Percentiles rank a stretch among this genome's conserved stretches.
These are phyloP conservation scores for Odobenus rosmarus DNA, from an alignment of 2,113 vertebrate genomes.

Conservation along the genomic window DNA sequence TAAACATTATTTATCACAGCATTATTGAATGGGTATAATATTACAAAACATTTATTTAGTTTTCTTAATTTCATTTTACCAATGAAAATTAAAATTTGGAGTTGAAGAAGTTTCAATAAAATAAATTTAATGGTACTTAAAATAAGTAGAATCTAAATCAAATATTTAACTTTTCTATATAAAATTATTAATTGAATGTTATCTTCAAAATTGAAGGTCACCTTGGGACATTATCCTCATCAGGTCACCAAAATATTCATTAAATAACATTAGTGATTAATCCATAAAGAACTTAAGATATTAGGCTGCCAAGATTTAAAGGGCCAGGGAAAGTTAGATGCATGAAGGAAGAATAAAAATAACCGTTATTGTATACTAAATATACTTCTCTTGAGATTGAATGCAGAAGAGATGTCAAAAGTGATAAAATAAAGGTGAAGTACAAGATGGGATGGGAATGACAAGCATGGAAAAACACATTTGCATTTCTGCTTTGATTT, in stretches of 20 bases:
- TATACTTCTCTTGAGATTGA: not conserved
- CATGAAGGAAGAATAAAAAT: not conserved
- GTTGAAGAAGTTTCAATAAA: not conserved
- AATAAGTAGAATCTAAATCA: not conserved
- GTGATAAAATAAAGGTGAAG: not conserved
- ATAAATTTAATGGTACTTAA: not conserved
- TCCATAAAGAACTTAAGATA: not conserved
- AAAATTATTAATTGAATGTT: not conserved
- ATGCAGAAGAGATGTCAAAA: not conserved
- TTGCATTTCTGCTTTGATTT: not conserved
- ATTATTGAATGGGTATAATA: not conserved
- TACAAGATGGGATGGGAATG: not conserved
- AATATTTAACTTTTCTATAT: not conserved
- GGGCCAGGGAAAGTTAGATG: accelerated
- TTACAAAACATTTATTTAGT: not conserved
- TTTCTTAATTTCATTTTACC: not conserved
- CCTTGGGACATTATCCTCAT: not conserved
- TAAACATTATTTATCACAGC: not conserved
- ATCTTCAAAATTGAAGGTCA: not conserved
- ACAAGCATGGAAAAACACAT: not conserved
- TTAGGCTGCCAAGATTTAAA: not conserved
- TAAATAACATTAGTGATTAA: not conserved
- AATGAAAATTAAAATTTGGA: not conserved
- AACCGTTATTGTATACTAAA: not conserved
- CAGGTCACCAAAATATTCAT: not conserved